A percentile compares a stretch with the other conserved stretches of the same genome.
These are phyloP conservation scores for Phylloscopus whistleri DNA, from an alignment of 2,113 vertebrate genomes.

Conservation along the genomic window DNA sequence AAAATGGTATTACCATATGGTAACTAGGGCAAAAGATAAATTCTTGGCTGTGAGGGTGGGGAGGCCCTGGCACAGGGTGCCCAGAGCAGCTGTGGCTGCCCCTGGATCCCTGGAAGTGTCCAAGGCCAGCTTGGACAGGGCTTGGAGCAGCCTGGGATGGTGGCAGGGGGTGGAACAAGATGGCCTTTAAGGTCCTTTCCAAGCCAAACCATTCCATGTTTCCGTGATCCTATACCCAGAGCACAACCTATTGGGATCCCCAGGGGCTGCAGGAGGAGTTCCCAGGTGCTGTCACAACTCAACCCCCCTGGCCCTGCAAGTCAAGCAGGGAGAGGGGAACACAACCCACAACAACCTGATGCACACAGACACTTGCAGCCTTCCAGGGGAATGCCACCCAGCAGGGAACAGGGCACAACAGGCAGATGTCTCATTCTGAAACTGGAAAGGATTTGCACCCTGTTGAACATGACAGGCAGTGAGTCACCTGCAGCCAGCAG, in stretches of 20 bases:
- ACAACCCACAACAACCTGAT: neutral
- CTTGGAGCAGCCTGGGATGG: fast-evolving
- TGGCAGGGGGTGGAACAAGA: neutral
- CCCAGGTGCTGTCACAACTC: neutral
- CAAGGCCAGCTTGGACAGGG: neutral
- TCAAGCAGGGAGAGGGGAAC: neutral
- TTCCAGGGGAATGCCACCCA: neutral
- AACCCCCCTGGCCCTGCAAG: neutral
- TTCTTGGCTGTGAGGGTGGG: neutral
- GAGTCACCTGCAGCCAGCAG: neutral
- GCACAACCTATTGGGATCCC: fast-evolving
- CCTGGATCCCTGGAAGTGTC: neutral
- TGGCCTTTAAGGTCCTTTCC: neutral
- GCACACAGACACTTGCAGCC: fast-evolving
- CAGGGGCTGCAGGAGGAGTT: neutral
- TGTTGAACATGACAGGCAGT: neutral
- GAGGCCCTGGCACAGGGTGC: neutral
- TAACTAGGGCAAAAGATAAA: neutral
- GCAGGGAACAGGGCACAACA: neutral
- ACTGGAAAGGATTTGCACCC: neutral
- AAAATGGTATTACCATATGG: neutral
- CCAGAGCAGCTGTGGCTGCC: neutral
- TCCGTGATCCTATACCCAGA: neutral
- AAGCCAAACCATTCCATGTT: neutral
- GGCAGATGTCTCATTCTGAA: neutral